Percentiles rank a stretch among this genome's conserved stretches.
Evolutionary conservation across 1,140 invertebrate species (phyloP).

Genomic region (Nomia melanderi): DNA sequence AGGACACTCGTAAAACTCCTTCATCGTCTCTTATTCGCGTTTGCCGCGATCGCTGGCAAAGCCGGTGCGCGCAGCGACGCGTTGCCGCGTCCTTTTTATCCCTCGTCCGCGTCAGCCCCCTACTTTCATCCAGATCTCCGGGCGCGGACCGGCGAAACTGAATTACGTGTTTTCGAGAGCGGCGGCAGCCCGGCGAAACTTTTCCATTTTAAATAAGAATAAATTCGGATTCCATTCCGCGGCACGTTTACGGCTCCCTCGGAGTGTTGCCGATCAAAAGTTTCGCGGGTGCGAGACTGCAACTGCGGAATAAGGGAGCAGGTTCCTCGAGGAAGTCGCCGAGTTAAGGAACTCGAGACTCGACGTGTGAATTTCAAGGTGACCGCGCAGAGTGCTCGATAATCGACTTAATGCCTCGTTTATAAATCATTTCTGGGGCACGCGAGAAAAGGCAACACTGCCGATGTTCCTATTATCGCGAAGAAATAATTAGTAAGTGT

Average conservation of each 20-base stretch:
- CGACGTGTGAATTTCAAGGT: not conserved
- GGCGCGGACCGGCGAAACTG: slow-evolving; percentile 63
- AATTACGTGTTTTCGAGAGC: slow-evolving; percentile 72
- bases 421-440: no score
- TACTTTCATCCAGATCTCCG: not conserved
- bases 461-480: no score
- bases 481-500: no score
- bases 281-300: not conserved
- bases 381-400: no score
- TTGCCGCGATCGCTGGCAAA: slow-evolving; percentile 35
- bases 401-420: no score
- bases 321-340: not conserved
- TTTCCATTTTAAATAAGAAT: slow-evolving; percentile 78
- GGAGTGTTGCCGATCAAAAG: slow-evolving; percentile 8
- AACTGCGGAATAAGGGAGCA: not conserved
- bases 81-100: not conserved
- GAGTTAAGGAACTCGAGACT: slow-evolving; percentile 33
- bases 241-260: slow-evolving; percentile 3
- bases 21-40: slow-evolving; percentile 27
- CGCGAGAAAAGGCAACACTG: no score
- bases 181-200: slow-evolving; percentile 60
- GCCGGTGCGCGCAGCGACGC: no score
- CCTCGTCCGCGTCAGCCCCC: not conserved
- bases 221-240: slow-evolving; percentile 68
- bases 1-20: slow-evolving; percentile 35